Conservation (phyloP, 2,888 invertebrate genomes). For the Cephus nigrinus region DNA sequence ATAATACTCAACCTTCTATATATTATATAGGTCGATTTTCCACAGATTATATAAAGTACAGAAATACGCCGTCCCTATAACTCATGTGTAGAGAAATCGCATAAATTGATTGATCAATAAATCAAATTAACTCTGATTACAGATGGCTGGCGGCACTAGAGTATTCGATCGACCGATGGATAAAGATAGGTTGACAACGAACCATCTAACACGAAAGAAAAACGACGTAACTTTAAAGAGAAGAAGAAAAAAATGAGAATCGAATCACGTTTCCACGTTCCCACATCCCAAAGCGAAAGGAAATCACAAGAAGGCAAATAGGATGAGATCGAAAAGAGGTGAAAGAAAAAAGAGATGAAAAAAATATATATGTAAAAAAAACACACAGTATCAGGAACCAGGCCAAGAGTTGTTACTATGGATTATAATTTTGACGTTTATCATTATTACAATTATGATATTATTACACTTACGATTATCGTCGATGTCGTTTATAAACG, state of each 20-base stretch:
- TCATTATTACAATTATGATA: not conserved
- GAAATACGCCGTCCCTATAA: not conserved
- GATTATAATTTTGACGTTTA: slow-evolving; percentile 4
- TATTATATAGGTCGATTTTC: too few relatives aligned
- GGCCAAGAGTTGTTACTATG: not conserved
- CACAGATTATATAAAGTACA: not conserved
- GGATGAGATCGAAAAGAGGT: not conserved
- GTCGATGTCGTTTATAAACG: not conserved
- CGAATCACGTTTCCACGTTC: not conserved
- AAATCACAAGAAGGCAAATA: not conserved
- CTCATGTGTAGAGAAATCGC: not conserved
- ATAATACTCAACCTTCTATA: too few relatives aligned
- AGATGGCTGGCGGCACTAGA: slow-evolving; percentile 95
- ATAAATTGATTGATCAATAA: not conserved
- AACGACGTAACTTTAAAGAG: not conserved
- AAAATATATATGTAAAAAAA: not conserved
- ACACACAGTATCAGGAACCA: not conserved
- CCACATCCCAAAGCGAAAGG: not conserved
- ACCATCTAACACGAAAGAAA: not conserved
- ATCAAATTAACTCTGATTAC: slow-evolving; percentile 49
- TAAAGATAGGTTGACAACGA: slow-evolving; percentile 77
- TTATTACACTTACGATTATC: slow-evolving; percentile 6
- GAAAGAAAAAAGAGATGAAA: not conserved
- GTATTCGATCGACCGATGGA: slow-evolving; percentile 94
- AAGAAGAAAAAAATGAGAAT: not conserved